Conservation (phyloP, 2,113 vertebrate genomes). For the Arenaria interpres region DNA sequence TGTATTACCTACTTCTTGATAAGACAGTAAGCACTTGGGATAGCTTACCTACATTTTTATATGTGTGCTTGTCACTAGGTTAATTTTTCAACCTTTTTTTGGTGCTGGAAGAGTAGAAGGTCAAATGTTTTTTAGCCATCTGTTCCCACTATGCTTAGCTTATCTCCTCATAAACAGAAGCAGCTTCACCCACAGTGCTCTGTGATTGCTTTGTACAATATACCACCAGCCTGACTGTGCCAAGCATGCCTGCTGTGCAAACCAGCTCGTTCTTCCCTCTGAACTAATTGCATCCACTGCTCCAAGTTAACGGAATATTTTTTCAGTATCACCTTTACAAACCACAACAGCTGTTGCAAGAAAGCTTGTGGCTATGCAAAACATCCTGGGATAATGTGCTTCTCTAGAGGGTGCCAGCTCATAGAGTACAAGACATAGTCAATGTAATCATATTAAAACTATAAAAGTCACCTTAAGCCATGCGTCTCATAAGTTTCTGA, state of each 20-base stretch:
- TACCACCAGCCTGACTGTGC: slow-evolving; percentile 36
- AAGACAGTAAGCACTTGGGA: neutral
- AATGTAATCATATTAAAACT: neutral
- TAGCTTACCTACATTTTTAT: neutral
- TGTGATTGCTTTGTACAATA: slow-evolving; percentile 27
- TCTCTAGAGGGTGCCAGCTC: neutral
- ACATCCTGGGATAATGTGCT: slow-evolving; percentile 11
- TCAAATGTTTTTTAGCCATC: slow-evolving; percentile 51
- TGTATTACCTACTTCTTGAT: neutral
- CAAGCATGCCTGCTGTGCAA: slow-evolving; percentile 28
- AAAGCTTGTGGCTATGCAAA: slow-evolving; percentile 1
- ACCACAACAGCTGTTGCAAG: slow-evolving; percentile 59
- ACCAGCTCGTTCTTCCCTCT: neutral
- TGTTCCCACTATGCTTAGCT: slow-evolving; percentile 34
- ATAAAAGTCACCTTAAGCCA: neutral
- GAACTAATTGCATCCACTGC: slow-evolving; percentile 56
- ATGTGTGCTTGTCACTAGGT: neutral
- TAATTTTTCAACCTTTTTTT: neutral
- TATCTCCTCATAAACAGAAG: slow-evolving; percentile 51
- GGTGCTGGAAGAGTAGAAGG: slow-evolving; percentile 7
- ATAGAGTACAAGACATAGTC: neutral
- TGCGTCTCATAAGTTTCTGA: neutral
- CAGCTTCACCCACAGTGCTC: slow-evolving; percentile 9
- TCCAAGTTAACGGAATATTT: slow-evolving; percentile 48
- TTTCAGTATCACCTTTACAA: slow-evolving; percentile 39